Evolutionary conservation across 2,797 vertebrate genomes (phyloP).

Genomic region (Rhinichthys osculus): DNA sequence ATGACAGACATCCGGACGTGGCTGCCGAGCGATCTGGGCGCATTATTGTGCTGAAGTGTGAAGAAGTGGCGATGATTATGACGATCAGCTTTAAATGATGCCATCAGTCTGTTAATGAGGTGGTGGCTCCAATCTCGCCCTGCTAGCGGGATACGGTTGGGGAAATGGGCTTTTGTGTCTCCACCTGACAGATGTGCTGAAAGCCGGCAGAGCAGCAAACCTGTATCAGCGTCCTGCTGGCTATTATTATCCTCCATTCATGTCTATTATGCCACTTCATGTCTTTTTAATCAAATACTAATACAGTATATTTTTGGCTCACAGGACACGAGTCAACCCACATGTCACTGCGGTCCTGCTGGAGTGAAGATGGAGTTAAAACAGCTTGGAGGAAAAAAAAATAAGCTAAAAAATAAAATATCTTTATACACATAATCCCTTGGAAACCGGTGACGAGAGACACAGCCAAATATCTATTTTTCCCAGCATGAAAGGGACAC

Average conservation of each 20-base stretch:
- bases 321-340: conserved; percentile 21
- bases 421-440: conserved; percentile 13
- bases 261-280: conserved; percentile 69
- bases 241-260: conserved; percentile 68
- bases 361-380: background rate
- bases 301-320: conserved; percentile 48
- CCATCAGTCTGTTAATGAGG: conserved; percentile 4
- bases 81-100: conserved; percentile 30
- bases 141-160: background rate
- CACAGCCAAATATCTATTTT: conserved; percentile 15
- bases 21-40: background rate
- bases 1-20: background rate
- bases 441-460: conserved; percentile 11
- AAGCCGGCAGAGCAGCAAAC: conserved; percentile 40
- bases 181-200: conserved; percentile 60
- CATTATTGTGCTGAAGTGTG: conserved; percentile 14
- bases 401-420: background rate
- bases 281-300: conserved; percentile 70
- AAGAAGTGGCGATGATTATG: background rate
- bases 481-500: background rate
- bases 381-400: background rate
- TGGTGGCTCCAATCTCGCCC: background rate
- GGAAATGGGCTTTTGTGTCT: conserved; percentile 18
- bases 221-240: conserved; percentile 54
- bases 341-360: conserved; percentile 24